Evolutionary conservation across 2,797 vertebrate species (phyloP).

Genomic region (Acanthurus lineatus): DNA sequence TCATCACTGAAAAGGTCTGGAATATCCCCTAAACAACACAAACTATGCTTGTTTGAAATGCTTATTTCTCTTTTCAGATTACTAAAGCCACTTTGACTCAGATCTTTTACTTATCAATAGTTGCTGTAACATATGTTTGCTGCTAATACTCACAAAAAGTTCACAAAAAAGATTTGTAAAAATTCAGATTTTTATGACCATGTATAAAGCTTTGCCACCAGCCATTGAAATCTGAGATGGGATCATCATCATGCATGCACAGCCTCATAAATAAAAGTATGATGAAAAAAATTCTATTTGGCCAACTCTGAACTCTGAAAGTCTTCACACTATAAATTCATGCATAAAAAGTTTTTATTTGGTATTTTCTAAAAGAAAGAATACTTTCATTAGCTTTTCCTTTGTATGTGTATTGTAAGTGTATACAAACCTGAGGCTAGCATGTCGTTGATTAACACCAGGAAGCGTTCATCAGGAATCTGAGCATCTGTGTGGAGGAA

Average conservation of each 20-base stretch:
- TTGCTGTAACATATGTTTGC: neutral
- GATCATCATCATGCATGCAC: no score
- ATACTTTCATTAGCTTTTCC: neutral
- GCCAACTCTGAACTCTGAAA: no score
- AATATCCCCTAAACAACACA: conserved; percentile 79
- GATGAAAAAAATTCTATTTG: no score
- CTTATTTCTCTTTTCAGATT: neutral
- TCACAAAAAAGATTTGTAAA: neutral
- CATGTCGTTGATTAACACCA: conserved; percentile 86
- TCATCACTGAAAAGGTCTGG: conserved; percentile 86
- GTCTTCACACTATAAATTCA: neutral
- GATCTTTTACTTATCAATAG: neutral
- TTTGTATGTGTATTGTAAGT: neutral
- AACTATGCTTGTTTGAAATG: neutral
- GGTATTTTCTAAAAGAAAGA: neutral
- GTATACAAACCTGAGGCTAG: conserved; percentile 83
- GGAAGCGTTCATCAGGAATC: conserved; percentile 85
- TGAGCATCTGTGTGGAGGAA: conserved; percentile 86
- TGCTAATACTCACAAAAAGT: neutral
- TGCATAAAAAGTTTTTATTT: neutral
- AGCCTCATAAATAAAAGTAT: neutral
- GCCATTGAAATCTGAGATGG: neutral
- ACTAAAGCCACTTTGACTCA: neutral
- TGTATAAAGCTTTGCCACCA: neutral
- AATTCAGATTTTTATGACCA: neutral